These are phyloP conservation scores for Chironomus tentans DNA, from an alignment of 2,888 invertebrate genomes.

Conservation along the genomic window DNA sequence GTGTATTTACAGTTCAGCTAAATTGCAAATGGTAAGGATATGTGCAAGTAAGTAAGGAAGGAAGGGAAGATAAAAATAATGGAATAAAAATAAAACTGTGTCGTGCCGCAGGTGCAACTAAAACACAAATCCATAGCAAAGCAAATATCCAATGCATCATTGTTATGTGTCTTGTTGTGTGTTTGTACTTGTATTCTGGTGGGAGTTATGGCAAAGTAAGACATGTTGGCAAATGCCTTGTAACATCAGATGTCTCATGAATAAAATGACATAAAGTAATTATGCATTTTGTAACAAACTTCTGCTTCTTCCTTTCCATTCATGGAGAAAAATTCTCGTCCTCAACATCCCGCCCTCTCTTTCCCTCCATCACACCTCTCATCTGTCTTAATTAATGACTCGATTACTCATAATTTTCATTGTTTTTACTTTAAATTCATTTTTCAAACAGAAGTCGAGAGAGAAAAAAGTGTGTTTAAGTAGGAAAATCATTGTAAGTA, in stretches of 20 bases:
- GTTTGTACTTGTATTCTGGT: neutral
- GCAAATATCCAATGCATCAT: constrained; percentile 22
- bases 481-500: no score
- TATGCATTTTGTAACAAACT: constrained; percentile 1
- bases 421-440: neutral
- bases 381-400: constrained; percentile 23
- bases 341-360: neutral
- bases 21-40: no score
- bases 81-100: constrained; percentile 2
- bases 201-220: neutral
- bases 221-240: neutral
- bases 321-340: neutral
- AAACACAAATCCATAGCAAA: constrained; percentile 23
- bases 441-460: neutral
- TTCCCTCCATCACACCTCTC: neutral
- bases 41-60: neutral
- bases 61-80: neutral
- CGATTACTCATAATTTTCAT: constrained; percentile 19
- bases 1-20: no score
- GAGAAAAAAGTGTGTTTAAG: no score
- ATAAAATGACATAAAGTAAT: constrained; percentile 18
- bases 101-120: constrained; percentile 23
- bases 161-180: constrained; percentile 20
- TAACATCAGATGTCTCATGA: constrained; percentile 17
- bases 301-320: neutral